phyloP scores from a whole-genome alignment of 2,113 vertebrate species.

The Asarcornis scutulata region DNA sequence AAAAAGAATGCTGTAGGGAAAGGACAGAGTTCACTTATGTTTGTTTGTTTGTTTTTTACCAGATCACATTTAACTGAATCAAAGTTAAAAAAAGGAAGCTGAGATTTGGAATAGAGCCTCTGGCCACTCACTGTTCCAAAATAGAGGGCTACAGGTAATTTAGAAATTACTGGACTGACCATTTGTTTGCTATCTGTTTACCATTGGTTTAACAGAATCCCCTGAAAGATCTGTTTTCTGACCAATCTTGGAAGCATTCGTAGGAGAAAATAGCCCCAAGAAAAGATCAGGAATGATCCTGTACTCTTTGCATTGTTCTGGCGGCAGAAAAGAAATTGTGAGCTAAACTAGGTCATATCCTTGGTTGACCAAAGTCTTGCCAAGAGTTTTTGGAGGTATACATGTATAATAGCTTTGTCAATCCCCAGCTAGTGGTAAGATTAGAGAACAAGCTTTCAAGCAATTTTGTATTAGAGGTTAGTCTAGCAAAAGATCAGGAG shows the following conservation, averaged over 20 bases:
- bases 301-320: not conserved
- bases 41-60: not conserved
- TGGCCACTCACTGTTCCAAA: not conserved
- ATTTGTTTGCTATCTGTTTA: not conserved
- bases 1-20: not conserved
- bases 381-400: not conserved
- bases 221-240: not conserved
- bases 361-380: not conserved
- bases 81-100: not conserved
- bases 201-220: not conserved
- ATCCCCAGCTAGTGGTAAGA: not conserved
- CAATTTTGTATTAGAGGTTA: not conserved
- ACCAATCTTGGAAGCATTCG: not conserved
- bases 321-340: not conserved
- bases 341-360: not conserved
- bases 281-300: not conserved
- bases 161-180: not conserved
- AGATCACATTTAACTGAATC: not conserved
- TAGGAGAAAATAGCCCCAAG: not conserved
- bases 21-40: not conserved
- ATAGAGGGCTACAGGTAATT: not conserved
- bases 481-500: not conserved
- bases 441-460: not conserved
- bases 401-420: not conserved
- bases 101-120: not conserved